Conservation (phyloP, 2,113 vertebrate genomes). For the Podilymbus podiceps region DNA sequence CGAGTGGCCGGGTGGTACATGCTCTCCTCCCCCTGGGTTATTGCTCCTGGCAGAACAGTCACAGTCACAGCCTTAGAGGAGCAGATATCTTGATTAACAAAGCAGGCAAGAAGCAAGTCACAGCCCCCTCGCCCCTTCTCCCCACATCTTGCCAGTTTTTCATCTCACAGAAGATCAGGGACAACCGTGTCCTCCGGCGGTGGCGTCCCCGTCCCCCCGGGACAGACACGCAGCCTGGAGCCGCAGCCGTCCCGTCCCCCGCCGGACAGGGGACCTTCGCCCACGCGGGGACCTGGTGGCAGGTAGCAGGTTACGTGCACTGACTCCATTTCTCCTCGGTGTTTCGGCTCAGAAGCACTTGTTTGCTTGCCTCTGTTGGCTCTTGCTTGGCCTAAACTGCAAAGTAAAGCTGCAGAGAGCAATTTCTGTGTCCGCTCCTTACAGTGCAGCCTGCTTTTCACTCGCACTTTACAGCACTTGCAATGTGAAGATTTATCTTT, state of each 20-base stretch:
- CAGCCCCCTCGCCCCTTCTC: fast-evolving
- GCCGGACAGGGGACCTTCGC: background rate
- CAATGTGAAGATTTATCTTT: background rate
- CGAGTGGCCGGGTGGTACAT: background rate
- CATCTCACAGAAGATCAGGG: background rate
- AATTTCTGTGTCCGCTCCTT: background rate
- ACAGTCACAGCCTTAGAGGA: background rate
- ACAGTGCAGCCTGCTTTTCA: background rate
- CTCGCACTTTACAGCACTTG: background rate
- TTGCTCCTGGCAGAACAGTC: slow-evolving; percentile 5
- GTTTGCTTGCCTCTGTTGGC: background rate
- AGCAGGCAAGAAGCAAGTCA: background rate
- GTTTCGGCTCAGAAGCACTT: background rate
- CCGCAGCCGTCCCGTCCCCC: background rate
- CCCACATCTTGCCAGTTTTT: background rate
- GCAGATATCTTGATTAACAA: background rate
- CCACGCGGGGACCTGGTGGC: background rate
- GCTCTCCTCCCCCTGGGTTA: background rate
- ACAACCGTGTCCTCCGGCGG: background rate
- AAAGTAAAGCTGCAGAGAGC: background rate
- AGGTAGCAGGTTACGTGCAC: background rate
- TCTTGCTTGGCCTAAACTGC: background rate
- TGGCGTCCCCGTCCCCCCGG: background rate
- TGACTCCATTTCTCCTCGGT: fast-evolving
- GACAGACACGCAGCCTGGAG: background rate